Conservation (phyloP, 2,113 vertebrate genomes). For the Regulus satrapa region DNA sequence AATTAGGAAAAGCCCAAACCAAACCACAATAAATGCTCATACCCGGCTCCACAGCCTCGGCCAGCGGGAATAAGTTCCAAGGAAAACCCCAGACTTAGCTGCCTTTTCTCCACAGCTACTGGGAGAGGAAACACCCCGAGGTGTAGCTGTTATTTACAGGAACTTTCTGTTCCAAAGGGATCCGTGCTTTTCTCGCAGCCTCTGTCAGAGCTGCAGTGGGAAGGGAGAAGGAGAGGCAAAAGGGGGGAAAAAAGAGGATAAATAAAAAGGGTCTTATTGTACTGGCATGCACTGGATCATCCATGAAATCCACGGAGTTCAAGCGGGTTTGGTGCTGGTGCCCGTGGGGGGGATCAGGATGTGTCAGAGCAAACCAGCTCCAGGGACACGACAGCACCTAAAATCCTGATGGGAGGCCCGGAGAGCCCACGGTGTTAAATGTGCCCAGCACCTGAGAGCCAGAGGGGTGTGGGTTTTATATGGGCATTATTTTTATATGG, state of each 20-base stretch:
- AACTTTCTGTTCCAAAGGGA: not conserved
- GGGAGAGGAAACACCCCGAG: slow-evolving; percentile 9
- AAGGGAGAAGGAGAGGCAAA: not conserved
- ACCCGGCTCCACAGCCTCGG: not conserved
- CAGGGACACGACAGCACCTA: accelerated
- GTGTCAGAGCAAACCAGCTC: not conserved
- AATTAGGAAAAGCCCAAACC: not conserved
- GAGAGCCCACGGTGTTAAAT: not conserved
- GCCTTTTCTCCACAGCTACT: not conserved
- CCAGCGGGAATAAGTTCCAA: not conserved
- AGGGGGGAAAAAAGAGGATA: accelerated
- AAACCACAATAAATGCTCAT: slow-evolving; percentile 15
- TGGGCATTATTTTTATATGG: not conserved
- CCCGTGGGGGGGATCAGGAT: not conserved
- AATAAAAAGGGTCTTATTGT: not conserved
- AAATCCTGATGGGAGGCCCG: not conserved
- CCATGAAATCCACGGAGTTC: accelerated
- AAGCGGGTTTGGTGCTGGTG: not conserved
- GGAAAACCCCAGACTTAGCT: not conserved
- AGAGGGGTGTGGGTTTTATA: not conserved
- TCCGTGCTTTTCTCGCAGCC: accelerated
- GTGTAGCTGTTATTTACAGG: not conserved
- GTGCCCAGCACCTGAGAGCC: not conserved
- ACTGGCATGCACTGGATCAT: accelerated
- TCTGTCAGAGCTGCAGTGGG: not conserved